Percentiles rank a stretch among this genome's conserved stretches.
Evolutionary conservation across 2,113 vertebrate genomes (phyloP).

Genomic region (Empidonax alnorum): DNA sequence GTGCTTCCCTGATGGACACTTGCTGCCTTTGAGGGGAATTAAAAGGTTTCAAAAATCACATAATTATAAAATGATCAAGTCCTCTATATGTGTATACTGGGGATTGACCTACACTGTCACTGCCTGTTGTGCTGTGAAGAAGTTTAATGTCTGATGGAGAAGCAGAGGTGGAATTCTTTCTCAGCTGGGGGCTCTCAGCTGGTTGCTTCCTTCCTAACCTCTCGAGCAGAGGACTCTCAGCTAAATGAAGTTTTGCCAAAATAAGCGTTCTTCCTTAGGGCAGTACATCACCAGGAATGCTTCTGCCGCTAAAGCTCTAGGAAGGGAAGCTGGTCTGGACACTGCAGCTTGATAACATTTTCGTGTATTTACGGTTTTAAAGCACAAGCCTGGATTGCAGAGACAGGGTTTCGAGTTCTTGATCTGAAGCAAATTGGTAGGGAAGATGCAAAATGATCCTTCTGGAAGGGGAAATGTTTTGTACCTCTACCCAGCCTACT

Average conservation of each 20-base stretch:
- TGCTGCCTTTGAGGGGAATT: background rate
- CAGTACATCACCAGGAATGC: background rate
- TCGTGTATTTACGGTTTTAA: background rate
- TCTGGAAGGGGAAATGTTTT: background rate
- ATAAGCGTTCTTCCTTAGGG: background rate
- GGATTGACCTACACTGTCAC: background rate
- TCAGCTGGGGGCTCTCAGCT: background rate
- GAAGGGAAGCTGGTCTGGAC: background rate
- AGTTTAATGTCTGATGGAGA: rapidly evolving
- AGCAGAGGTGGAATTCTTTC: background rate
- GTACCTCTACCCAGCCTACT: background rate
- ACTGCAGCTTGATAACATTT: background rate
- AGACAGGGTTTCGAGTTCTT: background rate
- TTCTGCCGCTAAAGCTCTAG: background rate
- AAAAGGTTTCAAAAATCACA: background rate
- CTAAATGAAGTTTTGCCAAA: background rate
- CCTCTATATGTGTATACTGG: background rate
- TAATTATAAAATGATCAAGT: background rate
- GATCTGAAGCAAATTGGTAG: background rate
- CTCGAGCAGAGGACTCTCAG: background rate
- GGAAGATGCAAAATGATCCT: background rate
- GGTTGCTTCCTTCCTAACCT: conserved; percentile 15
- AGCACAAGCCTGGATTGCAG: background rate
- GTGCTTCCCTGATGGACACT: background rate
- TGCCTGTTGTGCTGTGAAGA: background rate